phyloP scores from a whole-genome alignment of 2,888 invertebrate species.

The Galerucella calmariensis region DNA sequence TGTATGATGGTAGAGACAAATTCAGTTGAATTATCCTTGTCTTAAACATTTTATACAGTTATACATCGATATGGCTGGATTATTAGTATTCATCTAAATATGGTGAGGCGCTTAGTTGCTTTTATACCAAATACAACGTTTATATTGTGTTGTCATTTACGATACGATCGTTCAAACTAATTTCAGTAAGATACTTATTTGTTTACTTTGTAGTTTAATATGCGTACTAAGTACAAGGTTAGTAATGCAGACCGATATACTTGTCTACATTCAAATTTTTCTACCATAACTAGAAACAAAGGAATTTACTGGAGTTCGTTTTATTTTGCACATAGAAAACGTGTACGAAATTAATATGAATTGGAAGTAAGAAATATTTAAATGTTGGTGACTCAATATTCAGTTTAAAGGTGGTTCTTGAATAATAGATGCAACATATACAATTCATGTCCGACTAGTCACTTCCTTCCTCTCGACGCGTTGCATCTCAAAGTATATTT shows the following conservation, averaged over 20 bases:
- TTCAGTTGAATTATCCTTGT: not conserved
- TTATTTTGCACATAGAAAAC: too few species aligned
- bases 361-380: not conserved
- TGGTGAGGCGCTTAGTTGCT: conserved; percentile 4
- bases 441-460: conserved; percentile 26
- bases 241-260: conserved; percentile 2
- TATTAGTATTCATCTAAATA: conserved; percentile 1
- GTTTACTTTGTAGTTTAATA: conserved; percentile 10
- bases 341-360: too few species aligned
- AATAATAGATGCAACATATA: conserved; percentile 28
- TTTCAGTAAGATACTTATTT: conserved; percentile 5
- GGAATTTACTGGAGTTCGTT: too few species aligned
- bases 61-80: not conserved
- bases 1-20: not conserved
- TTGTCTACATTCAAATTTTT: conserved; percentile 2
- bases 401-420: conserved; percentile 7
- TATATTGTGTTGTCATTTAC: conserved; percentile 3
- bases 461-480: conserved; percentile 30
- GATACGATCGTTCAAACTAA: not conserved
- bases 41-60: not conserved
- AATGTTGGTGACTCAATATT: not conserved
- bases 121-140: conserved; percentile 1
- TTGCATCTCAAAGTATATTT: conserved; percentile 6
- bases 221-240: conserved; percentile 8
- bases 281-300: conserved; percentile 6